A percentile compares a stretch with the other conserved stretches of the same genome.
Conservation (phyloP, 1,140 invertebrate genomes). For the Matsumurasca onukii region DNA sequence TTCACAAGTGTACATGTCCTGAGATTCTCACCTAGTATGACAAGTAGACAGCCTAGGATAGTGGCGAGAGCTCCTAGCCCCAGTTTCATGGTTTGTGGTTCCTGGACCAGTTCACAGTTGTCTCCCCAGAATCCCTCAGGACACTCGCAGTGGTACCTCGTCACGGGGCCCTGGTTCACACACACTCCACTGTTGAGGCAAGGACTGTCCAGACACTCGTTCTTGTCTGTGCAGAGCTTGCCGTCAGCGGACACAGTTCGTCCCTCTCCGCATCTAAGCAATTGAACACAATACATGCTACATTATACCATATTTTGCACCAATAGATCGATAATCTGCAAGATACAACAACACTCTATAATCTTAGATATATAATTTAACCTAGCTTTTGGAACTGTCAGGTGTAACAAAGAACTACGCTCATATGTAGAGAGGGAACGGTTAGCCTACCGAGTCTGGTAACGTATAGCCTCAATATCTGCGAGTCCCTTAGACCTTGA, state of each 20-base stretch:
- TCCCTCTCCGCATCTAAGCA: constrained; percentile 81
- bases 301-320: too few relatives aligned
- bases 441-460: too few relatives aligned
- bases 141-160: constrained; percentile 81
- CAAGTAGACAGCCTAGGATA: constrained; percentile 88
- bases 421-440: too few relatives aligned
- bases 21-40: constrained; percentile 62
- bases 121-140: constrained; percentile 89
- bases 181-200: constrained; percentile 88
- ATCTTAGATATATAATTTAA: too few relatives aligned
- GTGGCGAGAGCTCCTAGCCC: constrained; percentile 90
- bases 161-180: constrained; percentile 81
- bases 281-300: too few relatives aligned
- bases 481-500: too few relatives aligned
- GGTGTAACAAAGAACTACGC: too few relatives aligned
- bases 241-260: constrained; percentile 82
- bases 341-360: too few relatives aligned
- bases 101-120: constrained; percentile 89
- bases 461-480: too few relatives aligned
- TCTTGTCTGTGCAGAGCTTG: constrained; percentile 88
- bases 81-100: constrained; percentile 86
- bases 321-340: too few relatives aligned
- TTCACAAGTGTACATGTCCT: too few relatives aligned
- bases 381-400: too few relatives aligned
- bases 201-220: constrained; percentile 89